These are phyloP conservation scores for Notospermus geniculatus DNA, from an alignment of 1,140 invertebrate genomes.

Conservation along the genomic window DNA sequence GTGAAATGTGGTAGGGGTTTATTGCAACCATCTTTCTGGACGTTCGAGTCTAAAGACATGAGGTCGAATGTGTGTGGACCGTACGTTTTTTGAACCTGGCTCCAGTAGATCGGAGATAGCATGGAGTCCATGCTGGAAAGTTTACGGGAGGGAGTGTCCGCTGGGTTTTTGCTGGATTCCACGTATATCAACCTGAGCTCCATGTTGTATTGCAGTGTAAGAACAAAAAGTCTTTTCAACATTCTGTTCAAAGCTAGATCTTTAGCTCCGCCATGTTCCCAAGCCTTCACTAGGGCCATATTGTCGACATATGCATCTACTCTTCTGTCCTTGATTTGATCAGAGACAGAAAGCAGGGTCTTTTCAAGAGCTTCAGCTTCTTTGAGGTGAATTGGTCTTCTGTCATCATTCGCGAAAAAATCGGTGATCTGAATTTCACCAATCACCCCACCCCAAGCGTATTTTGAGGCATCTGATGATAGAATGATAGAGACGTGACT, in stretches of 20 bases:
- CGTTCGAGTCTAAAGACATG: conserved; percentile 1
- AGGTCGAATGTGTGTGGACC: not conserved
- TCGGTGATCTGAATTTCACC: not conserved
- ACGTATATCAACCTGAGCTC: not conserved
- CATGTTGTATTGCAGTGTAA: not conserved
- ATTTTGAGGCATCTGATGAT: not conserved
- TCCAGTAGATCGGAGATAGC: not conserved
- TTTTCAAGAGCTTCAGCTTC: not conserved
- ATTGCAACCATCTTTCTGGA: not conserved
- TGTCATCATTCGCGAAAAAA: not conserved
- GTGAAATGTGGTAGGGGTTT: conserved; percentile 3
- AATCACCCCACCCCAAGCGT: not conserved
- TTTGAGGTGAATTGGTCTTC: not conserved
- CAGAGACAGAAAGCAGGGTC: not conserved
- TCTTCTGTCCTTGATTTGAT: conserved; percentile 1
- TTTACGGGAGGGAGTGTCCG: not conserved
- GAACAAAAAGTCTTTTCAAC: not conserved
- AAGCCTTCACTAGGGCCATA: not conserved
- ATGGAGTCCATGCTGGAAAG: not conserved
- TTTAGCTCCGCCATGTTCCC: not conserved
- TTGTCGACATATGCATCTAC: conserved; percentile 7
- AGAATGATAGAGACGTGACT: not conserved
- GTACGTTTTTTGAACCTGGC: not conserved
- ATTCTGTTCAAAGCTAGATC: not conserved
- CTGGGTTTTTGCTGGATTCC: not conserved